Percentiles rank a stretch among this genome's conserved stretches.
Evolutionary conservation across 2,888 invertebrate species (phyloP).

Genomic region (Deilephila elpenor): DNA sequence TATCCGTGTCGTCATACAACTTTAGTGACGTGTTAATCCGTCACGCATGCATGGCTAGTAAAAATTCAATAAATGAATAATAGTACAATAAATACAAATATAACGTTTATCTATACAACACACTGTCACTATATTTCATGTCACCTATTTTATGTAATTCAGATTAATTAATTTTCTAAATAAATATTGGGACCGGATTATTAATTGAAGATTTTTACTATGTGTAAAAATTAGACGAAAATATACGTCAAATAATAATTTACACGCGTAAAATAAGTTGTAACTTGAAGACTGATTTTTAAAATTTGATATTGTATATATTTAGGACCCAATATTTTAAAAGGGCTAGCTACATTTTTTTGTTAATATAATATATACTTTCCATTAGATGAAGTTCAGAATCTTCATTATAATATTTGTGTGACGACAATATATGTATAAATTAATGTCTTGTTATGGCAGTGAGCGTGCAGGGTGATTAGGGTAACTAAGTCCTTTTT

Average conservation of each 20-base stretch:
- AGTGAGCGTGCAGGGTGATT: neutral
- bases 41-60: neutral
- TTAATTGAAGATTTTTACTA: too few relatives aligned
- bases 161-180: too few relatives aligned
- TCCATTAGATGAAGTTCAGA: neutral
- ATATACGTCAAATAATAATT: too few relatives aligned
- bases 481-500: neutral
- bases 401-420: neutral
- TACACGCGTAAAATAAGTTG: too few relatives aligned
- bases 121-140: too few relatives aligned
- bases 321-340: neutral
- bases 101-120: too few relatives aligned
- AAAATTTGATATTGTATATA: too few relatives aligned
- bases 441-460: slow-evolving; percentile 6
- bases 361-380: neutral
- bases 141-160: too few relatives aligned
- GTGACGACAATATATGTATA: neutral
- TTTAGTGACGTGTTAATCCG: neutral
- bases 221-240: too few relatives aligned
- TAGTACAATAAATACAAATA: too few relatives aligned
- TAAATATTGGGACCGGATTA: too few relatives aligned
- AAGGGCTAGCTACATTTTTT: neutral
- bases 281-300: too few relatives aligned
- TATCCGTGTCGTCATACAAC: neutral
- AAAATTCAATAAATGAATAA: neutral